Evolutionary conservation across 2,113 vertebrate genomes (phyloP).

Genomic region (Pipa parva): DNA sequence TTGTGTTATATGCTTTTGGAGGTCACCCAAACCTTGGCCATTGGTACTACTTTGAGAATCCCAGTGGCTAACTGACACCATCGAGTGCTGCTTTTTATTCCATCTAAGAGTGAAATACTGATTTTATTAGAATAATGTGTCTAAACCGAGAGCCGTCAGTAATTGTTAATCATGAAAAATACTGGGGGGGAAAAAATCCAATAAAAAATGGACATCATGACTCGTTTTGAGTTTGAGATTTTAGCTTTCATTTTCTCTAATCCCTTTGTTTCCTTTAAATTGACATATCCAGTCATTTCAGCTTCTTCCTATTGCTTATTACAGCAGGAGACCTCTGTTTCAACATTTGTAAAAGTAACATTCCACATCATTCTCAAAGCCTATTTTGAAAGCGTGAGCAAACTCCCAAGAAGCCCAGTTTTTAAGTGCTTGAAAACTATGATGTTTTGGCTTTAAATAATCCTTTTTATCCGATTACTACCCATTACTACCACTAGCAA

Average conservation of each 20-base stretch:
- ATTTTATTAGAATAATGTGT: slow-evolving; percentile 64
- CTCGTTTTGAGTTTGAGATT: neutral
- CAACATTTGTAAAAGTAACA: neutral
- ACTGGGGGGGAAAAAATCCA: too few species aligned
- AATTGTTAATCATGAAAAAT: too few species aligned
- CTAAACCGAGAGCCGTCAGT: too few species aligned
- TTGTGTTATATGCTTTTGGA: slow-evolving; percentile 57
- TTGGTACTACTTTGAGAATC: slow-evolving; percentile 55
- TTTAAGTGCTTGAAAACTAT: too few species aligned
- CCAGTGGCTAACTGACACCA: slow-evolving; percentile 56
- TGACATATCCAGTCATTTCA: neutral
- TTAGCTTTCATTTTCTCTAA: neutral
- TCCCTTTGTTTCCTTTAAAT: neutral
- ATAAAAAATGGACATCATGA: too few species aligned
- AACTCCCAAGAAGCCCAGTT: too few species aligned
- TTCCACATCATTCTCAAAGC: neutral
- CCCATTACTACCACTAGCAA: slow-evolving; percentile 35
- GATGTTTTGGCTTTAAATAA: too few species aligned
- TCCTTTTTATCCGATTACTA: neutral
- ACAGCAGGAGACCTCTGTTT: neutral
- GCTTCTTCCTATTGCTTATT: neutral
- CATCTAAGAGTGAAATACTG: too few species aligned
- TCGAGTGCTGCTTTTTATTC: slow-evolving; percentile 62
- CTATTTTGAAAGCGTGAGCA: neutral
- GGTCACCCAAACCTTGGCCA: slow-evolving; percentile 52